Evolutionary conservation across 2,888 invertebrate species (phyloP).

Genomic region (Dione vanillae): DNA sequence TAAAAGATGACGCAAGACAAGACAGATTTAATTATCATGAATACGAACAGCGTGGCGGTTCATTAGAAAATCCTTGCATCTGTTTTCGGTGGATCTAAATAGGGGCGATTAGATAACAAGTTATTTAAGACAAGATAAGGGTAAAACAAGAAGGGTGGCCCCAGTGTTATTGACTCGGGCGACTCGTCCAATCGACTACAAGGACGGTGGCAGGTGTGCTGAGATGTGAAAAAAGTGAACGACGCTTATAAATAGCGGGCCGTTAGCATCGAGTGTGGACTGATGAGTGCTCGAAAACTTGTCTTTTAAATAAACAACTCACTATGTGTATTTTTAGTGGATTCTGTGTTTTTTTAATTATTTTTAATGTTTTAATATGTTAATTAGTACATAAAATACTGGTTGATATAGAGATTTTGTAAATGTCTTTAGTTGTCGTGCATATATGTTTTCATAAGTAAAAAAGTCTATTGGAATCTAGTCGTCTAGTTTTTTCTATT

Average conservation of each 20-base stretch:
- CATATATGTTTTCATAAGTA: background rate
- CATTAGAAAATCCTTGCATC: conserved; percentile 30
- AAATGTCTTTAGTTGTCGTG: background rate
- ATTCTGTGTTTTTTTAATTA: background rate
- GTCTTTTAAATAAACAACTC: conserved; percentile 43
- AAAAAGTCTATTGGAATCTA: too few species aligned
- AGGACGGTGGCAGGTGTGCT: conserved; percentile 65
- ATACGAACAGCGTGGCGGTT: background rate
- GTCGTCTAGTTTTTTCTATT: too few species aligned
- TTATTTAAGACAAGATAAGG: conserved; percentile 61
- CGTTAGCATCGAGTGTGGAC: conserved; percentile 42
- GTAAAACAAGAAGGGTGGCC: conserved; percentile 73
- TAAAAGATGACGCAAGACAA: conserved; percentile 17
- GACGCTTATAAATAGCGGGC: conserved; percentile 78
- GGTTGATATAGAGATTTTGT: background rate
- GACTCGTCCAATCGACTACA: conserved; percentile 66
- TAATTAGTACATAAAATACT: conserved; percentile 11
- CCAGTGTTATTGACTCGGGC: conserved; percentile 72
- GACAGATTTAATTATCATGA: conserved; percentile 18
- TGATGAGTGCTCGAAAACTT: conserved; percentile 36
- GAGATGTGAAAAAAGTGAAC: conserved; percentile 58
- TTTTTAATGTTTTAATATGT: conserved; percentile 13
- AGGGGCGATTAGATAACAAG: conserved; percentile 45
- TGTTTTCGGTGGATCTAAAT: conserved; percentile 40
- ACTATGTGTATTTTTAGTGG: conserved; percentile 3